A percentile compares a stretch with the other conserved stretches of the same genome.
These are phyloP conservation scores for Prosapia bicincta DNA, from an alignment of 2,888 invertebrate genomes.

Conservation along the genomic window DNA sequence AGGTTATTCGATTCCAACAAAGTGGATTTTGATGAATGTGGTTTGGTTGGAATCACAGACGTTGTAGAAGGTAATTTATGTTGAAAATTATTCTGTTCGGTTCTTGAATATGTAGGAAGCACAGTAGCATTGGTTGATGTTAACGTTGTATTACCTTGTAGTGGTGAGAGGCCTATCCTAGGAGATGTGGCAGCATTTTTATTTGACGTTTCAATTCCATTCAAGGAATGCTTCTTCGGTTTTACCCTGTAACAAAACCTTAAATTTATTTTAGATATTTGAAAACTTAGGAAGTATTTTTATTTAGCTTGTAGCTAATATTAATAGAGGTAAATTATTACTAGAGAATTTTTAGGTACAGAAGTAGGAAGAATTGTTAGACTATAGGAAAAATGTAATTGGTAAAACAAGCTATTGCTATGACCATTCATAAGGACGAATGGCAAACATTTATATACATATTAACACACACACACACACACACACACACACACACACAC, in stretches of 20 bases:
- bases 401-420: no score
- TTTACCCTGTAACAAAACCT: neutral
- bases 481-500: no score
- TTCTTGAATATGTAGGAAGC: neutral
- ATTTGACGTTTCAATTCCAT: neutral
- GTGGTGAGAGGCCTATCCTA: neutral
- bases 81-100: neutral
- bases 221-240: neutral
- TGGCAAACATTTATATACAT: no score
- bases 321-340: no score
- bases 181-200: neutral
- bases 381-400: no score
- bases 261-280: no score
- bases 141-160: constrained; percentile 11
- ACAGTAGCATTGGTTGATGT: neutral
- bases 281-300: no score
- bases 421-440: no score
- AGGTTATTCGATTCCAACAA: constrained; percentile 12
- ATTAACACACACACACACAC: no score
- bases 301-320: no score
- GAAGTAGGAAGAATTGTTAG: no score
- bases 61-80: neutral
- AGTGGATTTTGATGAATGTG: neutral
- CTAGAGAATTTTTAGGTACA: no score
- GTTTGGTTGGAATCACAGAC: neutral